Evolutionary conservation across 2,888 invertebrate species (phyloP), one percentile per base, ranked within the genome.

Genomic region (Drosophila aldrichi): DNA sequence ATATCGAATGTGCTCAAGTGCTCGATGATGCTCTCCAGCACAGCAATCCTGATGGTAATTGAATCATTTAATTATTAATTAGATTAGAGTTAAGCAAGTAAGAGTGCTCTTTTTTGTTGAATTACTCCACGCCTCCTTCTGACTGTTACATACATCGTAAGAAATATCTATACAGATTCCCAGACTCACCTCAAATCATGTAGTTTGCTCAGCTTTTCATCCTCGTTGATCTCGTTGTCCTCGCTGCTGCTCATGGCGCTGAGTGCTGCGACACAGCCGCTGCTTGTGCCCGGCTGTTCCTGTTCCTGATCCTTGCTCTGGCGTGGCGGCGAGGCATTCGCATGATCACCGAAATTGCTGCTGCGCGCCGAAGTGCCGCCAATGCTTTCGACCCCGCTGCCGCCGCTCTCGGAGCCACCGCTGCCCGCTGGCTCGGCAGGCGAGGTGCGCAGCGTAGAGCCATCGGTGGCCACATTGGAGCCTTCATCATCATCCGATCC

Each of bases 361-460:
- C 98, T 98, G 44, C 98, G 95, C 8, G 98, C 98, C n/a, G 98
- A 98, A 12, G 97, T 97, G n/a, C 98, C 97, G 25, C 97, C 97
- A 85, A 98, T 97, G 90, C 97, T 98, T 91, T 98, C 98, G 32
- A 97, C 97, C 34, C 96, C 97, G 89, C 97, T 97, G 66, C 97
- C 98, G 38, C 97, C 98, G 92, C 97, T 97, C 91, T 98, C 98
- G 14, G 97, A 97, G 61, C 97, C 97, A 70, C 95, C 94, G 77
- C 95, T 95, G 61, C 95, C 96, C 3, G 94, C 95, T 83, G 96
- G 96, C 91, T 97, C 97, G 1, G 96, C 96, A 2, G 97, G 97
- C 0, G 96, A 97, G 4, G 96, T 96, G 64, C 98, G 95, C 71
- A 98, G 94, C 0, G 98, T 98, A 55, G 97, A 98, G 64, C 98